Percentiles rank a stretch among this genome's conserved stretches.
phyloP scores from a whole-genome alignment of 2,888 invertebrate genomes.

The Aleiodes alternator region DNA sequence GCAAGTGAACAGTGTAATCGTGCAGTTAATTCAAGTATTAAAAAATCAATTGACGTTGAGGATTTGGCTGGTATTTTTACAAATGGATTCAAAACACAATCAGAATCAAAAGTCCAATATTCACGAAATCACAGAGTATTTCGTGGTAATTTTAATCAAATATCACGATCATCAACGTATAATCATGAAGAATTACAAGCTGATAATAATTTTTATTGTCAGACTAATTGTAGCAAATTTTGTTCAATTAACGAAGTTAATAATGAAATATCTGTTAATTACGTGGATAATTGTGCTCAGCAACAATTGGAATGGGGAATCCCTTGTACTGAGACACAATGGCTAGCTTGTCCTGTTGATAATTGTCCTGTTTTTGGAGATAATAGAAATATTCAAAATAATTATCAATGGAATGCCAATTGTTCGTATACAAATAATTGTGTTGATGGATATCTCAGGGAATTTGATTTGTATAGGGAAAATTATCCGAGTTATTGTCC shows the following conservation, averaged over 20 bases:
- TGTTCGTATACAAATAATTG: background rate
- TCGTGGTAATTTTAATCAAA: slow-evolving; percentile 26
- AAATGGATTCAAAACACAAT: background rate
- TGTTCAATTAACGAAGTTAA: background rate
- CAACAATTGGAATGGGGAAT: slow-evolving; percentile 39
- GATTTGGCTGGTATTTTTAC: slow-evolving; percentile 59
- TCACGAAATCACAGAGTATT: slow-evolving; percentile 37
- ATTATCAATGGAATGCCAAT: slow-evolving; percentile 14
- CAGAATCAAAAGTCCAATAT: slow-evolving; percentile 27
- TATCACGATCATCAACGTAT: background rate
- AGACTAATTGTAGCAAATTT: slow-evolving; percentile 13
- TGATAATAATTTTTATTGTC: slow-evolving; percentile 2
- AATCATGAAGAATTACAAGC: slow-evolving; percentile 6
- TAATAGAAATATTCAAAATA: slow-evolving; percentile 6
- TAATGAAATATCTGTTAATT: background rate
- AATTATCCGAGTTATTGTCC: slow-evolving; percentile 46
- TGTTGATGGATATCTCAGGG: slow-evolving; percentile 9
- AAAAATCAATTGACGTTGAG: slow-evolving; percentile 64
- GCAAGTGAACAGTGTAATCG: background rate
- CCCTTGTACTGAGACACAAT: slow-evolving; percentile 67
- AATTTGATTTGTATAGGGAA: slow-evolving; percentile 20
- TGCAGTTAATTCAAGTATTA: background rate
- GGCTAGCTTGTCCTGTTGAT: slow-evolving; percentile 68
- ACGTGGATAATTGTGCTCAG: background rate
- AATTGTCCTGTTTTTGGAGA: slow-evolving; percentile 66